These are phyloP conservation scores for Lasioglossum villosulum DNA, from an alignment of 2,888 invertebrate species.

Conservation along the genomic window DNA sequence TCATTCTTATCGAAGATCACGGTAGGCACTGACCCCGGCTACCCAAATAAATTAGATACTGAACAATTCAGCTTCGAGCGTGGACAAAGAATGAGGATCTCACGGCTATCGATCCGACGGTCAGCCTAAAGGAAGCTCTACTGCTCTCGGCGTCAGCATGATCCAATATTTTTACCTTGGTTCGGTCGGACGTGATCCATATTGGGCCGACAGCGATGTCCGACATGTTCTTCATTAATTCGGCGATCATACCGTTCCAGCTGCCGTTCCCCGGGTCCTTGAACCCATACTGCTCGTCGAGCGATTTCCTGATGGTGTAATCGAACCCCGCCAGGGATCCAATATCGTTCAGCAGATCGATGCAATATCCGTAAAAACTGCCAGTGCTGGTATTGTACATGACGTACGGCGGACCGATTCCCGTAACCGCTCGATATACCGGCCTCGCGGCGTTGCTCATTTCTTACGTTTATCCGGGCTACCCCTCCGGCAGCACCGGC, in stretches of 20 bases:
- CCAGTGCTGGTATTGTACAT: constrained; percentile 87
- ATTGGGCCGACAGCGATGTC: constrained; percentile 96
- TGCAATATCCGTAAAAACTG: constrained; percentile 91
- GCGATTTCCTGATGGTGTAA: constrained; percentile 92
- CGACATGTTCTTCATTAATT: constrained; percentile 91
- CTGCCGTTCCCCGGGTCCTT: constrained; percentile 92
- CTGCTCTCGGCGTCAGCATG: background rate
- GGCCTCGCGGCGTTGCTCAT: constrained; percentile 29
- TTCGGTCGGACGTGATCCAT: constrained; percentile 97
- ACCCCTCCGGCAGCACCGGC: background rate
- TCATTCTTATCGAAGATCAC: no score
- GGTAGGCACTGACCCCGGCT: no score
- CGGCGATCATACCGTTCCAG: constrained; percentile 93
- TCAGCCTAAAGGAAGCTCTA: background rate
- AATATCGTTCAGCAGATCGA: constrained; percentile 95
- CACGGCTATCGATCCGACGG: background rate
- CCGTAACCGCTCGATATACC: constrained; percentile 88
- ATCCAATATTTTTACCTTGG: constrained; percentile 85
- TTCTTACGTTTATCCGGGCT: constrained; percentile 17
- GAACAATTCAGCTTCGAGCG: no score
- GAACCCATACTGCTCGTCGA: constrained; percentile 94
- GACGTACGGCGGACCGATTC: constrained; percentile 93
- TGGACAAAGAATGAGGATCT: background rate
- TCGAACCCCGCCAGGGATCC: constrained; percentile 93
- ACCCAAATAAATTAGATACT: no score